Base-by-base conservation (phyloP, 2,113 vertebrate species). In the Tylochromis polylepis region DNA sequence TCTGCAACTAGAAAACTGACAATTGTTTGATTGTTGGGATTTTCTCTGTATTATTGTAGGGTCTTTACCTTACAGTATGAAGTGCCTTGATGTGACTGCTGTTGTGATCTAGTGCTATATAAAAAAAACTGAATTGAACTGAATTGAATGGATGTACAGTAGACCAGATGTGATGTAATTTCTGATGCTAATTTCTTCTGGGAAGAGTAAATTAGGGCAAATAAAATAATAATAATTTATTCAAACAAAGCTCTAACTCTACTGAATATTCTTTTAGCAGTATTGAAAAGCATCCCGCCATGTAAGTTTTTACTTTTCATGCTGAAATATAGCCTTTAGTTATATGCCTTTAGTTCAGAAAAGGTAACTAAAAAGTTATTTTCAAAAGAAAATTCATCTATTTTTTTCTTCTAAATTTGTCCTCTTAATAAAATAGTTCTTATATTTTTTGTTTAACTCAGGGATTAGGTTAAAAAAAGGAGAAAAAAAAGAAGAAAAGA, bases 11-110 rank as follows among this genome's bases (percentile, higher is more conserved):
- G 16, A 36, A 2, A 62, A 62, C 59, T 34, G 1, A 36, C 59
- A 62, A 29, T 36, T 20, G 29, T 36, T 62, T 36, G 59, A 36
- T 62, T 62, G 31, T 36, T 62, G 18, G 5, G 10, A 20, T 36
- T 62, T 36, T 62, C 16, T 20, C 59, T 36, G 58, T 34, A 36
- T 62, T 1, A n/a, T 38, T 65, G 6, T 0, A 36, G 31, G 16
- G 18, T 65, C 9, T 4, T 62, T 62, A 36, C 31, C 18, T 38
- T 65, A 38, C 18, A 36, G n/a, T 65, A 38, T 36, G 31, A 65
- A 65, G 18, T 41, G 3, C 4, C 34, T 7, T 62, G 18, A 12
- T 20, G 18, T n/a, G 5, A 65, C 18, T 22, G 36, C 36, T 67
- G 62, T 15, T 67, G 7, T 67, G 11, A 67, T 67, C 3, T 67